phyloP scores from a whole-genome alignment of 1,140 invertebrate genomes.

The Penaeus chinensis region DNA sequence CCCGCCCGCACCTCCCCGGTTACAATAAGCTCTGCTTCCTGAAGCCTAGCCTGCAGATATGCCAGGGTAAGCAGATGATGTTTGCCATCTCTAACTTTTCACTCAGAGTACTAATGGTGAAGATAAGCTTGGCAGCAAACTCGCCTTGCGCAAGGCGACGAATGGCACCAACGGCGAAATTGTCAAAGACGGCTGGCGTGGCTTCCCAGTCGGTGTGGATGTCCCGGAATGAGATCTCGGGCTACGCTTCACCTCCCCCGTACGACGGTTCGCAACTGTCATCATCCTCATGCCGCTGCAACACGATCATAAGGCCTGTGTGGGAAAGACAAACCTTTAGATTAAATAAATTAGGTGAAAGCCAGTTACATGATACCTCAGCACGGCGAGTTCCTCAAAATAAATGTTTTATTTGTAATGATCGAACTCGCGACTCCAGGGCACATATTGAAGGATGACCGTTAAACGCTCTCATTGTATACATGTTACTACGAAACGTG shows the following conservation, averaged over 20 bases:
- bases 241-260: too few relatives aligned
- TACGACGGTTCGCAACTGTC: not conserved
- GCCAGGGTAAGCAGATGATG: not conserved
- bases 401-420: too few relatives aligned
- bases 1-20: not conserved
- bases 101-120: conserved; percentile 24
- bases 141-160: conserved; percentile 6
- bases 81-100: not conserved
- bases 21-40: not conserved
- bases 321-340: not conserved
- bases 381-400: too few relatives aligned
- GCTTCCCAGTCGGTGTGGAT: not conserved
- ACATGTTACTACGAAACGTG: too few relatives aligned
- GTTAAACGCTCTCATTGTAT: too few relatives aligned
- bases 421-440: too few relatives aligned
- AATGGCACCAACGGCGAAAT: conserved; percentile 28
- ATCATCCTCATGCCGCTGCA: not conserved
- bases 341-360: not conserved
- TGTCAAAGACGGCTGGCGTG: conserved; percentile 4
- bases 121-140: conserved; percentile 24
- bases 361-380: not conserved
- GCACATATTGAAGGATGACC: too few relatives aligned
- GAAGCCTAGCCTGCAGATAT: too few relatives aligned
- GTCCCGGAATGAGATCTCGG: too few relatives aligned
- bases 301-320: not conserved